Evolutionary conservation across 2,113 vertebrate genomes (phyloP), one percentile per base, ranked within the genome.

Genomic region (Pandion haliaetus): DNA sequence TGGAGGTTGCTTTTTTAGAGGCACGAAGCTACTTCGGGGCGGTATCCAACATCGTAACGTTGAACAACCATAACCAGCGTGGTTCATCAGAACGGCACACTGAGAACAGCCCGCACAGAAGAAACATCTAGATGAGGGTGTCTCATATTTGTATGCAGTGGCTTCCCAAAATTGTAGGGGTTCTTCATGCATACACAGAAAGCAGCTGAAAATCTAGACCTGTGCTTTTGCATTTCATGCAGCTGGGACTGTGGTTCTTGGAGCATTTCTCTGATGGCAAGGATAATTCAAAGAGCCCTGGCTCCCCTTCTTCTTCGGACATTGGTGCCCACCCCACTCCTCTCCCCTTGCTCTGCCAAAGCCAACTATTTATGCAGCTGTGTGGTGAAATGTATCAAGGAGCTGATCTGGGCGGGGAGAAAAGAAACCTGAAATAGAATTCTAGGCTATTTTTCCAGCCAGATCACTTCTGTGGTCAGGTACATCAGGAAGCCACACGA

Each of bases 311-410:
- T 49, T 25, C 31, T 91, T 38, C 10, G 18, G 70, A 87, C 8
- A 4, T 12, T 24, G 47, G 17, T 86, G 44, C 61, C 67, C 12
- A 9, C 63, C 26, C 42, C 32, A 36, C 57, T 78, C 76, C 61
- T 66, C 50, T 82, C 59, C 36, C 44, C 49, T 14, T 34, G 18
- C 65, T 87, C 58, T 72, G 87, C 87, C 95, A 97, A 95, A 96
- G 70, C 26, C 81, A 91, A 87, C 81, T 91, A 61, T 96, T 97
- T 93, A 76, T 2, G 17, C 91, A 97, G 95, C 91, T 93, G 84
- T 67, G 57, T 82, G 84, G 57, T 63, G 59, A 95, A 78, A 71
- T 8, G 24, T 38, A 83, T 84, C 47, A 55, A 85, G 61, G 73
- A 91, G 17, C 24, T 65, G 52, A 91, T 69, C 57, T 14, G 34